Conservation (phyloP, 1,140 invertebrate species). For the Drosophila willistoni region DNA sequence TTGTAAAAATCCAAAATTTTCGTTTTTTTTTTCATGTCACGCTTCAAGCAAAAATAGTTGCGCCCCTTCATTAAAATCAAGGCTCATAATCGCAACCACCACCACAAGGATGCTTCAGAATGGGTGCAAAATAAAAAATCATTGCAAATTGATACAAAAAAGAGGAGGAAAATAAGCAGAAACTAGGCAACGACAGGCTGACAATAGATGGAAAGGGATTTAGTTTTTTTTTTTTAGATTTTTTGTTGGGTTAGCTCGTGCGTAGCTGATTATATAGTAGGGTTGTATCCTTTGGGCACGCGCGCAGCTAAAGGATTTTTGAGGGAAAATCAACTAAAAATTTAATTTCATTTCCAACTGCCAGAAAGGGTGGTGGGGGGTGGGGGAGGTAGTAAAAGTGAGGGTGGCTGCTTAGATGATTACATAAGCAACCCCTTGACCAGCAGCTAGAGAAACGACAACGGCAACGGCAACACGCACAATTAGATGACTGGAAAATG, state of each 20-base stretch:
- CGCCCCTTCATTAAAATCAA: slow-evolving; percentile 65
- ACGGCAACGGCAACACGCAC: slow-evolving; percentile 17
- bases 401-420: slow-evolving; percentile 7
- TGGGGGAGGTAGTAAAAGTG: not conserved
- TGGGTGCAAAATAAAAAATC: slow-evolving; percentile 59
- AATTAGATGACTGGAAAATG: slow-evolving; percentile 59
- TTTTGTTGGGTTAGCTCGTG: slow-evolving; percentile 39
- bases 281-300: slow-evolving; percentile 64
- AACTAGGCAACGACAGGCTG: slow-evolving; percentile 63
- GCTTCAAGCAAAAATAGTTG: slow-evolving; percentile 50
- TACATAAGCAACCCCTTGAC: slow-evolving; percentile 61
- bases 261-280: slow-evolving; percentile 66
- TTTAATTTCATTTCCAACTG: slow-evolving; percentile 34
- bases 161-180: slow-evolving; percentile 24
- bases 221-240: not conserved
- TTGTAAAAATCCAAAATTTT: not conserved
- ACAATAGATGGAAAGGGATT: slow-evolving; percentile 51
- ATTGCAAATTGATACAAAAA: slow-evolving; percentile 80
- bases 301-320: slow-evolving; percentile 68
- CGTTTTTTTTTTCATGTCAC: slow-evolving; percentile 52
- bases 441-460: slow-evolving; percentile 16
- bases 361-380: not conserved
- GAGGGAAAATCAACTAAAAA: slow-evolving; percentile 30
- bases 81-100: slow-evolving; percentile 60
- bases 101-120: slow-evolving; percentile 63